These are phyloP conservation scores for Zaprionus kolodkinae DNA, from an alignment of 1,140 invertebrate genomes.

Conservation along the genomic window DNA sequence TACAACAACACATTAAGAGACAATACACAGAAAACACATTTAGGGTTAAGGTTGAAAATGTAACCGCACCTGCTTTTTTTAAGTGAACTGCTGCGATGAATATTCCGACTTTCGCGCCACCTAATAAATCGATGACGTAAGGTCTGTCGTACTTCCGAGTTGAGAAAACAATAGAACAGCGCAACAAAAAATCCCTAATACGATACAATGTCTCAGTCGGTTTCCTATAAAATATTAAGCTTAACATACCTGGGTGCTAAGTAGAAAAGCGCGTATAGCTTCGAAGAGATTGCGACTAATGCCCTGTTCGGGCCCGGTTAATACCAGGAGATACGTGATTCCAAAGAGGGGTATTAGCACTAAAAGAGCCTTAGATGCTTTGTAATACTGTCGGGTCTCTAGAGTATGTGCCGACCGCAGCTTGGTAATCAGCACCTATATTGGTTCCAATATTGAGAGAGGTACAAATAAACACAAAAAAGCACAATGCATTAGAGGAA, in stretches of 20 bases:
- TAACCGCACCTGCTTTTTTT: constrained; percentile 74
- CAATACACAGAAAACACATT: constrained; percentile 30
- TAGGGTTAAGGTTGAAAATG: constrained; percentile 5
- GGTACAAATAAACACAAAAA: background rate
- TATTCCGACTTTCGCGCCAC: constrained; percentile 89
- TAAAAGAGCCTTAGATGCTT: constrained; percentile 94
- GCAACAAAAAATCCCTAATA: constrained; percentile 91
- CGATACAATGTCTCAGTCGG: background rate
- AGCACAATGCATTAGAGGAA: background rate
- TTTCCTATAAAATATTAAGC: background rate
- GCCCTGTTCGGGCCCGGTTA: constrained; percentile 90
- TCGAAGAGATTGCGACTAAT: constrained; percentile 88
- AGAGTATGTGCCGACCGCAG: constrained; percentile 92
- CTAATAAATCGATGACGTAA: constrained; percentile 91
- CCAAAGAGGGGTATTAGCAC: constrained; percentile 95
- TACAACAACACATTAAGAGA: constrained; percentile 25
- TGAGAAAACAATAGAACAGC: constrained; percentile 95
- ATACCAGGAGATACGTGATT: constrained; percentile 93
- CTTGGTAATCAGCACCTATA: constrained; percentile 95
- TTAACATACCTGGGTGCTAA: constrained; percentile 91
- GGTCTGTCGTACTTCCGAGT: constrained; percentile 95
- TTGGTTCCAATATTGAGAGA: constrained; percentile 3
- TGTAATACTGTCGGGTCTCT: constrained; percentile 94
- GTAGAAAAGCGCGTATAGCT: constrained; percentile 89
- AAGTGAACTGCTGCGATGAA: constrained; percentile 85